Conservation (phyloP, 2,888 invertebrate species). For the Epinotia brunnichana region DNA sequence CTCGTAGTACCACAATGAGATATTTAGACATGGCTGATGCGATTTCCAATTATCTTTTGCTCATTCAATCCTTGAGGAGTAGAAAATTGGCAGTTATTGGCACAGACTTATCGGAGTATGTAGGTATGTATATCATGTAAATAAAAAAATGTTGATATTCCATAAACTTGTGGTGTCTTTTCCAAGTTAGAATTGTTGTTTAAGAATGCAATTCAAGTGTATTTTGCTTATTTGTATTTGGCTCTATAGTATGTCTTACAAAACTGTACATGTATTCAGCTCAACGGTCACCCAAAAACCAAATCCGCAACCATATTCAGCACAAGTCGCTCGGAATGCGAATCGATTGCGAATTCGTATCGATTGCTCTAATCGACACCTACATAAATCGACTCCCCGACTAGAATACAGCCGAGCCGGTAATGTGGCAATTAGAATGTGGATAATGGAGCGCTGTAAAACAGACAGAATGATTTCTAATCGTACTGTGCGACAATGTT, state of each 20-base stretch:
- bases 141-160: too few species aligned
- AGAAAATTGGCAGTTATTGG: too few species aligned
- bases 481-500: constrained; percentile 19
- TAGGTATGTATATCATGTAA: too few species aligned
- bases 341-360: constrained; percentile 38
- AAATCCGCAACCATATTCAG: constrained; percentile 28
- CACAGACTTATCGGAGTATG: too few species aligned
- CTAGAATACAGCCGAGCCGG: constrained; percentile 17
- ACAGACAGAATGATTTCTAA: constrained; percentile 34
- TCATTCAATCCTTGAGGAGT: too few species aligned
- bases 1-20: too few species aligned
- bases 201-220: too few species aligned
- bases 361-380: constrained; percentile 29
- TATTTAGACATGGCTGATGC: too few species aligned
- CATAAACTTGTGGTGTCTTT: too few species aligned
- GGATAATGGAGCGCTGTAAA: constrained; percentile 12
- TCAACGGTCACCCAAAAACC: neutral
- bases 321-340: constrained; percentile 25
- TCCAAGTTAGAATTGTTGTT: too few species aligned
- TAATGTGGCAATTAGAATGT: constrained; percentile 42
- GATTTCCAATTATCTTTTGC: too few species aligned
- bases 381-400: constrained; percentile 32
- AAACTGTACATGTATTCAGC: neutral
- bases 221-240: neutral
- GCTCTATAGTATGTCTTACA: neutral